phyloP scores from a whole-genome alignment of 1,140 invertebrate genomes.

The Paramacrobiotus metropolitanus region DNA sequence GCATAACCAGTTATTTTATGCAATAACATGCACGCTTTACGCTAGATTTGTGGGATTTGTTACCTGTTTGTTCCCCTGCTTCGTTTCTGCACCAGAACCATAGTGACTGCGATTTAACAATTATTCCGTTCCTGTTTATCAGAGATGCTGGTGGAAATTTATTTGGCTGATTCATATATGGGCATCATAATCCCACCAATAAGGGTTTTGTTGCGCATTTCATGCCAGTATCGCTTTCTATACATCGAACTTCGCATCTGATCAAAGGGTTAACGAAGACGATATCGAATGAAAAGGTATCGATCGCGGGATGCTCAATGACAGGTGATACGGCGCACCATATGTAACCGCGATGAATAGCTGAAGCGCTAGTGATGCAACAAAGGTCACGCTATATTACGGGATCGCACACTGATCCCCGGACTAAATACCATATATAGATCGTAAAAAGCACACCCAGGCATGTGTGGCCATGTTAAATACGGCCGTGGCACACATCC shows the following conservation, averaged over 20 bases:
- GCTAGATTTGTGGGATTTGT: background rate
- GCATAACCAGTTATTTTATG: background rate
- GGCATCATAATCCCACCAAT: no score
- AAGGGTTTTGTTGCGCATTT: no score
- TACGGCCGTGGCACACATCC: no score
- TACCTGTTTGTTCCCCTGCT: background rate
- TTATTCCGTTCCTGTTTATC: background rate
- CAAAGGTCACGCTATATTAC: no score
- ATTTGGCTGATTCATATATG: background rate
- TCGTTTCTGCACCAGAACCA: slow-evolving; percentile 2
- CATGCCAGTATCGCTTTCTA: background rate
- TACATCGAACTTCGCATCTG: background rate
- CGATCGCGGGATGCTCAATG: background rate
- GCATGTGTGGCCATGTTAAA: no score
- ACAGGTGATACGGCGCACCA: no score
- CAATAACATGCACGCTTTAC: no score
- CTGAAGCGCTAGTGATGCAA: no score
- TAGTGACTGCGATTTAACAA: background rate
- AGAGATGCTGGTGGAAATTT: background rate
- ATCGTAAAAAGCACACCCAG: no score
- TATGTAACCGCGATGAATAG: no score
- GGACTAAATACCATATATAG: no score
- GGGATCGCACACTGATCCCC: no score
- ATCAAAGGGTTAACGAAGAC: background rate
- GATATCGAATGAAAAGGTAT: background rate